These are phyloP conservation scores for Phyllotis vaccarum DNA, from an alignment of 2,797 vertebrate genomes.

Conservation along the genomic window DNA sequence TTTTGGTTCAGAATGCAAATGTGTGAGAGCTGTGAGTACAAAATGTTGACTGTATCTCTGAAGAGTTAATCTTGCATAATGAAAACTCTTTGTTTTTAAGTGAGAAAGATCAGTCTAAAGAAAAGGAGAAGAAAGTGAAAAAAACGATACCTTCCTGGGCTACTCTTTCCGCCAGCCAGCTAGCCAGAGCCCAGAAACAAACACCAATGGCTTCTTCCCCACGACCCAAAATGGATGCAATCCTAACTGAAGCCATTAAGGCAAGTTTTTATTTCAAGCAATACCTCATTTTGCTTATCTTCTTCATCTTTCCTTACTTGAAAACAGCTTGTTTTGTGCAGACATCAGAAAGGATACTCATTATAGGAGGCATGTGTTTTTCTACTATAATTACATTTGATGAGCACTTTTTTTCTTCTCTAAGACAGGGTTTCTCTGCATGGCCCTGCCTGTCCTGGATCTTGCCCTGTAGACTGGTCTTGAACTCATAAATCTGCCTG, in stretches of 20 bases:
- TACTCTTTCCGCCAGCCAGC: constrained; percentile 94
- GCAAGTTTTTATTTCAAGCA: constrained; percentile 85
- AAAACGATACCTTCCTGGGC: constrained; percentile 98
- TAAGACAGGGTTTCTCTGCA: not conserved
- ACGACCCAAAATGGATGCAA: constrained; percentile 96
- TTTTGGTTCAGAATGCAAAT: not conserved
- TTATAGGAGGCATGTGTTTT: not conserved
- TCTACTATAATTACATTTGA: not conserved
- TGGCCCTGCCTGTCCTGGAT: not conserved
- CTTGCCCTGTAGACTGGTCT: not conserved
- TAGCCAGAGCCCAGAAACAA: constrained; percentile 92
- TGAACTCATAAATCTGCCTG: not conserved
- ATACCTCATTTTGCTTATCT: constrained; percentile 17
- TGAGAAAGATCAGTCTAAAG: constrained; percentile 92
- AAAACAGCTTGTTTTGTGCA: constrained; percentile 55
- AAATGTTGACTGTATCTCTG: not conserved
- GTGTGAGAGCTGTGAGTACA: not conserved
- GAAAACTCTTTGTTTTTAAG: constrained; percentile 82
- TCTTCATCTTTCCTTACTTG: constrained; percentile 58
- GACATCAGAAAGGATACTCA: constrained; percentile 43
- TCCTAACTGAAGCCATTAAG: constrained; percentile 96
- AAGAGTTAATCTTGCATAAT: constrained; percentile 63
- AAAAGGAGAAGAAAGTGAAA: constrained; percentile 97
- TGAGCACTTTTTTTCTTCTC: not conserved
- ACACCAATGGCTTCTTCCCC: constrained; percentile 92